Percentiles rank a stretch among this genome's conserved stretches.
These are phyloP conservation scores for Drosophila sp. DNA, from an alignment of 1,140 invertebrate species.

Conservation along the genomic window DNA sequence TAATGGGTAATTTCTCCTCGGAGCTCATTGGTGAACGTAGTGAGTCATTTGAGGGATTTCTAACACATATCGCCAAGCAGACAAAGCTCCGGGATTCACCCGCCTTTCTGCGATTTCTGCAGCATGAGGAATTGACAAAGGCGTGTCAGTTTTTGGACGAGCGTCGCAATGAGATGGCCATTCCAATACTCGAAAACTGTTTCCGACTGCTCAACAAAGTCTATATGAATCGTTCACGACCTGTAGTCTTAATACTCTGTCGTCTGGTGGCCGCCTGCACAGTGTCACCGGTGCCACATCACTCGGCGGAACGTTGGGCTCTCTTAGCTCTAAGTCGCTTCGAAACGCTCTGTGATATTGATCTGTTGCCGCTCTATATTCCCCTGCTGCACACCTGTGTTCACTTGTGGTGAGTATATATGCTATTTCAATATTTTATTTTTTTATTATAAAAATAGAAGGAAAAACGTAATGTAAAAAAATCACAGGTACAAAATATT, in stretches of 20 bases:
- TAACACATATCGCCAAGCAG: constrained; percentile 87
- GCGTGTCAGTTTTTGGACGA: constrained; percentile 87
- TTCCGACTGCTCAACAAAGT: constrained; percentile 91
- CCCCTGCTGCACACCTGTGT: constrained; percentile 89
- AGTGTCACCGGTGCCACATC: constrained; percentile 85
- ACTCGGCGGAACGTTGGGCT: constrained; percentile 88
- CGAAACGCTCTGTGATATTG: constrained; percentile 88
- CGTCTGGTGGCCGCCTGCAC: constrained; percentile 87
- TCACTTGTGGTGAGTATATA: constrained; percentile 86
- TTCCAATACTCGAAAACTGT: constrained; percentile 88
- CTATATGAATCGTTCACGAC: constrained; percentile 88
- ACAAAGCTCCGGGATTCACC: constrained; percentile 87
- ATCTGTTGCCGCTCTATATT: constrained; percentile 88
- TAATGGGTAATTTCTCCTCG: constrained; percentile 91
- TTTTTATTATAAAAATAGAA: too few relatives aligned
- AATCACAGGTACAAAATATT: too few relatives aligned
- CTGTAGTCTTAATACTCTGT: constrained; percentile 89
- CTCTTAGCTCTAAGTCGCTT: constrained; percentile 88
- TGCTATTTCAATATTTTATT: too few relatives aligned
- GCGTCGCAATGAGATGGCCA: constrained; percentile 88
- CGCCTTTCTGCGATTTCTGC: constrained; percentile 89
- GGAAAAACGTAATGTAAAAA: too few relatives aligned
- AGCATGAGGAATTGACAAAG: constrained; percentile 87
- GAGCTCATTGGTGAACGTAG: constrained; percentile 89
- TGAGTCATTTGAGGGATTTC: constrained; percentile 89